Percentiles rank a stretch among this genome's conserved stretches.
Evolutionary conservation across 2,888 invertebrate species (phyloP).

Genomic region (Drosophila mimetica): DNA sequence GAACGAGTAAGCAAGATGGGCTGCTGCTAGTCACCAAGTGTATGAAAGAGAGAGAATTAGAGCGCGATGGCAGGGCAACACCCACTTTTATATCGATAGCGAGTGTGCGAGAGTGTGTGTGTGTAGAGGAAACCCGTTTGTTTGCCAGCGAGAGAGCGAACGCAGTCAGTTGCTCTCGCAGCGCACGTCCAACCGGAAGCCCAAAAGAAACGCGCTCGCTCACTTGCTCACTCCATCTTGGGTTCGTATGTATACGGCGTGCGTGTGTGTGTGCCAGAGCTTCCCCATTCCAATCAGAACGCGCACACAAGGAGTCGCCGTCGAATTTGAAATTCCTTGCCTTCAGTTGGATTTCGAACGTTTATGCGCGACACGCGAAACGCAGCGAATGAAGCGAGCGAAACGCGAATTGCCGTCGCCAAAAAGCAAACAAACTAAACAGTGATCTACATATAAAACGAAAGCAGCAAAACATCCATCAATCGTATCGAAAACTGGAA

Average conservation of each 20-base stretch:
- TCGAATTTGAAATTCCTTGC: conserved; percentile 31
- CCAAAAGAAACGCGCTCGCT: conserved; percentile 55
- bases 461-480: conserved; percentile 13
- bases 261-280: conserved; percentile 16
- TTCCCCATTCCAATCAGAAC: conserved; percentile 72
- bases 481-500: conserved; percentile 34
- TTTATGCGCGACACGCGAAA: conserved; percentile 59
- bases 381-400: conserved; percentile 41
- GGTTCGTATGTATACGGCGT: conserved; percentile 7
- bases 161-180: conserved; percentile 64
- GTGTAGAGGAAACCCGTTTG: conserved; percentile 65
- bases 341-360: conserved; percentile 68
- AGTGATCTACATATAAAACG: not conserved
- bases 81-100: conserved; percentile 68
- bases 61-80: conserved; percentile 60
- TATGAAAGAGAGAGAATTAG: conserved; percentile 19
- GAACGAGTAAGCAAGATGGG: conserved; percentile 32
- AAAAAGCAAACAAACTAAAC: conserved; percentile 30
- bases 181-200: conserved; percentile 78
- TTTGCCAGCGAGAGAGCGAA: conserved; percentile 65
- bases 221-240: conserved; percentile 40
- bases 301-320: conserved; percentile 28
- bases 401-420: conserved; percentile 65
- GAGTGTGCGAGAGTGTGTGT: conserved; percentile 8
- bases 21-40: not conserved